phyloP scores from a whole-genome alignment of 2,113 vertebrate species.

The Mesocricetus auratus region DNA sequence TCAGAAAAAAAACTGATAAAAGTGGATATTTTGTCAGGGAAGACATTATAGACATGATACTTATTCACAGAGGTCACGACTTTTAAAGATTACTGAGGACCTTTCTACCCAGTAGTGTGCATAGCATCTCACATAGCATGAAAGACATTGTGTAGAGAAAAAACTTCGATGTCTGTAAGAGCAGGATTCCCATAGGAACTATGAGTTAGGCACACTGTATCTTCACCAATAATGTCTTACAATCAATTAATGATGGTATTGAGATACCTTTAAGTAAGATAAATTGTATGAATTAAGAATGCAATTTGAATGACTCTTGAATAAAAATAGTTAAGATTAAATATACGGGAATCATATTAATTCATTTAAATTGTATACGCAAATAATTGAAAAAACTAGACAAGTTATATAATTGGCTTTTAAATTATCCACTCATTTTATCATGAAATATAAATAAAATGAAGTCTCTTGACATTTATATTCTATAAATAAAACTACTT shows the following conservation, averaged over 20 bases:
- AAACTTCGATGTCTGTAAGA: too few relatives aligned
- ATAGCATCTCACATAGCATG: too few relatives aligned
- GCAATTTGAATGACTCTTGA: not conserved
- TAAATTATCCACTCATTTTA: not conserved
- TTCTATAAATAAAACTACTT: not conserved
- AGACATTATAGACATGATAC: not conserved
- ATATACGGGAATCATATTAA: not conserved
- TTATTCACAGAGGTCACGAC: not conserved
- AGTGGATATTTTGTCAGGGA: not conserved
- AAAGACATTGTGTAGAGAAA: not conserved
- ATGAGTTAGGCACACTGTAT: too few relatives aligned
- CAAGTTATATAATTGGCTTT: not conserved
- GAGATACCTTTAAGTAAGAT: not conserved
- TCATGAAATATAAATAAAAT: conserved; percentile 22
- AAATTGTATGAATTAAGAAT: not conserved
- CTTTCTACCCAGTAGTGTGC: not conserved
- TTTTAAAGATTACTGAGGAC: too few relatives aligned
- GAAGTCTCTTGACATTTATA: not conserved
- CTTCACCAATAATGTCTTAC: not conserved
- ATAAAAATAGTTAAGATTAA: not conserved
- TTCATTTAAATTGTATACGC: not conserved
- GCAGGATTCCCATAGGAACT: not conserved
- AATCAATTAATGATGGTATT: not conserved
- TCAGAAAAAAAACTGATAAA: not conserved
- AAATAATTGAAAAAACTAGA: not conserved